Evolutionary conservation across 2,888 invertebrate genomes (phyloP), one percentile per base, ranked within the genome.

Genomic region (Nomada fucata): DNA sequence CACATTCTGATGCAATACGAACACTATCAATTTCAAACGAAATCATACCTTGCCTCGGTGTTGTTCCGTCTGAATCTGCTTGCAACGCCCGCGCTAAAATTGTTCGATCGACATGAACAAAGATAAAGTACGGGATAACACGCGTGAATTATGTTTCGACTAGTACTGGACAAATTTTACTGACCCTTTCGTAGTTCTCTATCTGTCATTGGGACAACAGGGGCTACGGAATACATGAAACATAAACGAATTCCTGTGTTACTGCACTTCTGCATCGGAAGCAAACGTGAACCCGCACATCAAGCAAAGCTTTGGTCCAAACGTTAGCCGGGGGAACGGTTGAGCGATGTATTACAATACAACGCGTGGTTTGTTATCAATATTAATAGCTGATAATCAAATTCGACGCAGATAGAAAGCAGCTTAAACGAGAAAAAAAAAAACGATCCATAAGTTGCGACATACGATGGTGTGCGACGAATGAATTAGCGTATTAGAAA

Each of bases 131-230:
- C 2, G 26, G 11, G 18, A 29, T 2, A 26, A 61, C 13, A 26
- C 26, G 15, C 4, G 26, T 53, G 0, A 15, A n/a, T n/a, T 4
- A 23, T 20, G n/a, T 23, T 52, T n/a, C 5, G n/a, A 59, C 10
- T 57, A 23, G 13, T 23, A 47, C 44, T 50, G 7, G 15, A 70
- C 11, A 61, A 61, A 36, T 60, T 67, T 20, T 91, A 92, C 93
- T 91, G 89, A 93, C 93, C 93, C 90, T 92, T 93, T 88, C 93
- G 89, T 55, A 91, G 76, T 89, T 93, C 93, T 87, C 93, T 90
- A 69, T 92, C 93, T 78, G 92, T 92, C 89, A 91, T 88, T 73
- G 92, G 93, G 71, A 74, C 73, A 79, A 89, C 91, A 59, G 91
- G 89, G 77, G 87, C 93, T 93, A 89, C 75, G 83, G 78, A 71